Percentiles rank a stretch among this genome's conserved stretches.
phyloP scores from a whole-genome alignment of 2,797 vertebrate genomes.

The Morus bassanus region DNA sequence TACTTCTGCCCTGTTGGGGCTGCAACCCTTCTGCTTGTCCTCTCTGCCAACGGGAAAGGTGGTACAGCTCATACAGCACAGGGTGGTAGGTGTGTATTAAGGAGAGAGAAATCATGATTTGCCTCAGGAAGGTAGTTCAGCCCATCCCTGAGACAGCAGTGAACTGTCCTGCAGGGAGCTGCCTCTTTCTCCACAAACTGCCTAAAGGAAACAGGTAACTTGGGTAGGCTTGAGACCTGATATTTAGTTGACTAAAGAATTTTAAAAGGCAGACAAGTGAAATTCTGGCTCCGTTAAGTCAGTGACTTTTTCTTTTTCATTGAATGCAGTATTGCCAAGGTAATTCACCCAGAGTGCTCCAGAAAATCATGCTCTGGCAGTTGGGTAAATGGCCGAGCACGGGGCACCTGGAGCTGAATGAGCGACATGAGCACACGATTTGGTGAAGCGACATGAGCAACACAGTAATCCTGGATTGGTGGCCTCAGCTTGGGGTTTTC shows the following conservation, averaged over 20 bases:
- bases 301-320: not conserved
- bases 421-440: not conserved
- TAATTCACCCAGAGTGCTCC: not conserved
- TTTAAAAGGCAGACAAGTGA: not conserved
- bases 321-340: not conserved
- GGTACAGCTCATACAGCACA: not conserved
- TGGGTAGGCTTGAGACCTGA: rapidly evolving
- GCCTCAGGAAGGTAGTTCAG: not conserved
- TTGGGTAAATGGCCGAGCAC: rapidly evolving
- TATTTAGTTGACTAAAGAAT: not conserved
- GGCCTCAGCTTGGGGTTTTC: not conserved
- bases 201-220: not conserved
- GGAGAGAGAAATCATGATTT: not conserved
- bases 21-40: not conserved
- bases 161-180: not conserved
- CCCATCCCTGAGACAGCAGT: not conserved
- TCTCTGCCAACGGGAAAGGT: not conserved
- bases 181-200: not conserved
- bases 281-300: not conserved
- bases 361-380: rapidly evolving
- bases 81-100: not conserved
- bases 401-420: not conserved
- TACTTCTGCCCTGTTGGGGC: not conserved
- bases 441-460: not conserved
- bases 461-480: not conserved